Evolutionary conservation across 2,888 invertebrate species (phyloP), one percentile per base, ranked within the genome.

Genomic region (Mythimna vitellina): DNA sequence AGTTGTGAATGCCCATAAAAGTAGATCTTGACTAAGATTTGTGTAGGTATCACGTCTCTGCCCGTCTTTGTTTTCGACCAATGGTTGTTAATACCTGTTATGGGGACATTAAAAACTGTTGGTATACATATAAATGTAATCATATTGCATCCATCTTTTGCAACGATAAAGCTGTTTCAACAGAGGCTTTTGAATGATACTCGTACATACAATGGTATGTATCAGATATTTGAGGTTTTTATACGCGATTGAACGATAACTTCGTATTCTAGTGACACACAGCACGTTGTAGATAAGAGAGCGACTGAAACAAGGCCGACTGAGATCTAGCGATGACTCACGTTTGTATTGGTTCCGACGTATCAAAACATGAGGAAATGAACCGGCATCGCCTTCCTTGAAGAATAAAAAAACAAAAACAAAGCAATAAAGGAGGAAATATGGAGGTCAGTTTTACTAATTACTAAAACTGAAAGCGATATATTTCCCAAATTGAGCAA

Each of bases 281-380:
- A 79, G 80, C 76, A 67, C 72, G 64, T 49, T 70, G 57, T 62
- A 83, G 88, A 88, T 88, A 89, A 89, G 81, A 73, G 76, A 67
- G 32, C 63, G 66, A 72, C 64, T 68, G 57, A 67, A 81, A 73
- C 73, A 76, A 62, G 79, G 68, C 78, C 76, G 78, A 69, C 77
- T 68, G 54, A 80, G 76, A 75, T 78, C 69, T 79, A 46, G 51
- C 53, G 1, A 69, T 84, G 86, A 86, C 65, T 87, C 81, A 87
- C 22, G 60, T 80, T 80, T 84, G 76, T 84, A 65, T 84, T 81
- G 68, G 63, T 65, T 63, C 65, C 56, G 61, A 67, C 38, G 75
- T 73, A 84, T 76, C 81, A 73, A 79, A 84, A 82, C 81, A 85
- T 62, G 57, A 82, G 86, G 87, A 86, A 86, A 79, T 73, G 69